Evolutionary conservation across 2,797 vertebrate genomes (phyloP).

Genomic region (Sphenodon punctatus): DNA sequence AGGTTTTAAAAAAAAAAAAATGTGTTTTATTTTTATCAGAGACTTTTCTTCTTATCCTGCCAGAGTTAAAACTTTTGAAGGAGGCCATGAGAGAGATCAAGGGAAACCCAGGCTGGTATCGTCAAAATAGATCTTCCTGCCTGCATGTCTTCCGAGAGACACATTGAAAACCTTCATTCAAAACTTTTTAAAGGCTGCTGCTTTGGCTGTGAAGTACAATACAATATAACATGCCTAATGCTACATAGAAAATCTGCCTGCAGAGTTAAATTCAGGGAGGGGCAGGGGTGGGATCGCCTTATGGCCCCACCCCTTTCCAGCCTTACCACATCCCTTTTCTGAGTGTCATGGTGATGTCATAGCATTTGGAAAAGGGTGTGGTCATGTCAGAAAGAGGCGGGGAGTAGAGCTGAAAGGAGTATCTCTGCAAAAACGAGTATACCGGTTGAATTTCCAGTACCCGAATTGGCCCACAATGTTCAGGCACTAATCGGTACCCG

Average conservation of each 20-base stretch:
- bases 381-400: too few species aligned
- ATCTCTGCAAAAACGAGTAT: too few species aligned
- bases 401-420: too few species aligned
- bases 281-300: too few species aligned
- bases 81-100: neutral
- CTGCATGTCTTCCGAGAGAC: neutral
- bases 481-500: too few species aligned
- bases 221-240: neutral
- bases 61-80: neutral
- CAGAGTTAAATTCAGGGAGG: neutral
- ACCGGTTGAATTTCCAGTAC: too few species aligned
- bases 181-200: slow-evolving; percentile 18
- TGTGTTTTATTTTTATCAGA: neutral
- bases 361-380: too few species aligned
- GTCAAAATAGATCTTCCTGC: neutral
- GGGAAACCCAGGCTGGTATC: neutral
- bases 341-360: too few species aligned
- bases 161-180: neutral
- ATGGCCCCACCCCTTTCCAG: too few species aligned
- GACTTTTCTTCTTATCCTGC: neutral
- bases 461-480: too few species aligned
- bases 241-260: neutral
- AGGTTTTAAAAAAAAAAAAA: neutral
- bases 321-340: too few species aligned
- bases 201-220: neutral